Conservation (phyloP, 2,113 vertebrate species). For the Rhynchomys soricoides region DNA sequence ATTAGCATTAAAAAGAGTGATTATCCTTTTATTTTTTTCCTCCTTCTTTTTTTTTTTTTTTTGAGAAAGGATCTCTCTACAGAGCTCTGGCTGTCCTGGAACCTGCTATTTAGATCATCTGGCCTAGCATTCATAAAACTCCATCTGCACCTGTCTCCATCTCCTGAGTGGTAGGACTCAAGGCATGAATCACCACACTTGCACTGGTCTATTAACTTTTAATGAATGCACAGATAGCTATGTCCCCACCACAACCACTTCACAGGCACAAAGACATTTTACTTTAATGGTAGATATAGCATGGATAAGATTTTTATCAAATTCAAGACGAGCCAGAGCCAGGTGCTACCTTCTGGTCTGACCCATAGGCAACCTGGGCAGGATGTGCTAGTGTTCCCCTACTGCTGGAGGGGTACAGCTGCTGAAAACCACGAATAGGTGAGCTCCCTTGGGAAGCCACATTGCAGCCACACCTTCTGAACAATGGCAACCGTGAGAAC, state of each 20-base stretch:
- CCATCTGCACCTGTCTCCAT: not conserved
- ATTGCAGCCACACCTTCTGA: not conserved
- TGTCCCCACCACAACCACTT: too few species aligned
- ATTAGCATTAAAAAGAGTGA: not conserved
- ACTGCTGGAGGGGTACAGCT: not conserved
- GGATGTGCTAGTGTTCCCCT: not conserved
- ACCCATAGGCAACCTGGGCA: not conserved
- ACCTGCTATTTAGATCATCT: not conserved
- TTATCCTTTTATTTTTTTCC: not conserved
- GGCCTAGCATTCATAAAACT: not conserved
- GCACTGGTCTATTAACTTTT: not conserved
- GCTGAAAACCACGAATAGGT: not conserved
- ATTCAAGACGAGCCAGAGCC: too few species aligned
- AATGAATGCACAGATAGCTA: not conserved
- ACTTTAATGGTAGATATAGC: not conserved
- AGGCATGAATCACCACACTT: not conserved
- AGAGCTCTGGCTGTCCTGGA: not conserved
- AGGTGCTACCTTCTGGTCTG: not conserved
- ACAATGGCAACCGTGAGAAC: not conserved
- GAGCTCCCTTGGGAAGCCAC: not conserved
- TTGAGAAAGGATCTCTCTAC: not conserved
- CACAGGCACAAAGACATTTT: not conserved
- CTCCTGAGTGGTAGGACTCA: not conserved
- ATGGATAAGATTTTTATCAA: not conserved
- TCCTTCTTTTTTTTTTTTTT: not conserved